Conservation (phyloP, 2,797 vertebrate species). For the Schizopygopsis pylzovi region DNA sequence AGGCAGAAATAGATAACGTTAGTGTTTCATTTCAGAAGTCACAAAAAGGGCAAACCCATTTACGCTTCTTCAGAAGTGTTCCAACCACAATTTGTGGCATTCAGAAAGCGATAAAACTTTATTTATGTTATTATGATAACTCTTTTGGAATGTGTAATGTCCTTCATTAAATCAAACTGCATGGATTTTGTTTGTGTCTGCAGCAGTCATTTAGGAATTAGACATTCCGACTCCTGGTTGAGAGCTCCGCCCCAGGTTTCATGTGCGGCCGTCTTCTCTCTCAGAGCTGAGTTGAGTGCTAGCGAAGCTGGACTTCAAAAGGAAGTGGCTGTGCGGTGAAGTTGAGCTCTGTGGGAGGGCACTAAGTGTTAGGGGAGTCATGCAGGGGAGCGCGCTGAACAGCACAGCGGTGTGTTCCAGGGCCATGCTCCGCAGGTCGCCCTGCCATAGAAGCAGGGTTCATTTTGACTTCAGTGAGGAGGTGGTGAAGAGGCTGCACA, state of each 20-base stretch:
- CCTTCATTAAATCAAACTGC: background rate
- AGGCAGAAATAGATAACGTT: no score
- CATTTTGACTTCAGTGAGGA: slow-evolving; percentile 87
- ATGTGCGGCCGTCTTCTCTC: slow-evolving; percentile 7
- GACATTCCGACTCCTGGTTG: slow-evolving; percentile 19
- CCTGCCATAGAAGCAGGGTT: slow-evolving; percentile 80
- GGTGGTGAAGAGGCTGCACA: slow-evolving; percentile 79
- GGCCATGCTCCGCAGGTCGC: slow-evolving; percentile 81
- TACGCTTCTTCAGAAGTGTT: background rate
- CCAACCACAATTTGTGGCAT: background rate
- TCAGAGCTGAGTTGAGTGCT: slow-evolving; percentile 21
- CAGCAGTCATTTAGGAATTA: background rate
- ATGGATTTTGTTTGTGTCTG: background rate
- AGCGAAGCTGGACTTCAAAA: slow-evolving; percentile 51
- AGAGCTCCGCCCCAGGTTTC: slow-evolving; percentile 57
- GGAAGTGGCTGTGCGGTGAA: slow-evolving; percentile 60
- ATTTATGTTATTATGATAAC: background rate
- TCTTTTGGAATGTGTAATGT: background rate
- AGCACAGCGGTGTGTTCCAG: slow-evolving; percentile 55
- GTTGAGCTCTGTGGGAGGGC: slow-evolving; percentile 52
- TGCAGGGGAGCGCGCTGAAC: slow-evolving; percentile 32
- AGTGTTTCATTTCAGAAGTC: background rate
- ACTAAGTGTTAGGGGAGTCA: slow-evolving; percentile 34
- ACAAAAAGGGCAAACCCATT: background rate
- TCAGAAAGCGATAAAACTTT: background rate